Evolutionary conservation across 2,888 invertebrate species (phyloP).

Genomic region (Tetragnatha montana): DNA sequence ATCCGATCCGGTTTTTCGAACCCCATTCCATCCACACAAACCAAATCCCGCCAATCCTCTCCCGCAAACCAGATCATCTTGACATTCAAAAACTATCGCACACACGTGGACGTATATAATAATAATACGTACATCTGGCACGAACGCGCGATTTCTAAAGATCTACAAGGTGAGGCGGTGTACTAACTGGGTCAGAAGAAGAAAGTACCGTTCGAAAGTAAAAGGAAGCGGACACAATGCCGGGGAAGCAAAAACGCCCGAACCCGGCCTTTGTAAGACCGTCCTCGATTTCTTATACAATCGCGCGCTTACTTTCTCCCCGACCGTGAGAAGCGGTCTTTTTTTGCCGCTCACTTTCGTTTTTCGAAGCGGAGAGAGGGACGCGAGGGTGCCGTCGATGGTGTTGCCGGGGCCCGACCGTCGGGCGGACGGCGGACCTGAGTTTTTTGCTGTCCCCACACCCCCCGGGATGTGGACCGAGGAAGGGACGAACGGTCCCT

Average conservation of each 20-base stretch:
- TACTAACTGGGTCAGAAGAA: constrained; percentile 66
- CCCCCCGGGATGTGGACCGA: constrained; percentile 14
- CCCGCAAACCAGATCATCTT: constrained; percentile 41
- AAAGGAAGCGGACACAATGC: constrained; percentile 56
- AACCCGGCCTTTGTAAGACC: constrained; percentile 62
- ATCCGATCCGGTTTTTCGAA: no score
- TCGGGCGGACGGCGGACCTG: constrained; percentile 15
- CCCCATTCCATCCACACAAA: no score
- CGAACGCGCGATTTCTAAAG: constrained; percentile 44
- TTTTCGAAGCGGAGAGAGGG: constrained; percentile 39
- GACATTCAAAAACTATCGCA: constrained; percentile 58
- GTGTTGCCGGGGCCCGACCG: constrained; percentile 8
- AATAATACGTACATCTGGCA: constrained; percentile 44
- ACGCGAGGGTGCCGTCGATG: constrained; percentile 19
- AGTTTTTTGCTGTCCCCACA: constrained; percentile 32
- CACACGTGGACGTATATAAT: constrained; percentile 63
- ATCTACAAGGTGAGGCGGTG: constrained; percentile 55
- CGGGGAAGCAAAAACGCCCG: constrained; percentile 19
- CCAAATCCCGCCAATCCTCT: no score
- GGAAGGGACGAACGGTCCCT: constrained; percentile 7
- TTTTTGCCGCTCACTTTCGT: constrained; percentile 64
- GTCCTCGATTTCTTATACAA: constrained; percentile 67
- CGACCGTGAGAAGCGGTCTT: constrained; percentile 58
- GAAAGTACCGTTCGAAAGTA: constrained; percentile 69
- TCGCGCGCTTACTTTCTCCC: constrained; percentile 48